These are phyloP conservation scores for Caenorhabditis sp. DNA, from an alignment of 2,888 invertebrate genomes.

Conservation along the genomic window DNA sequence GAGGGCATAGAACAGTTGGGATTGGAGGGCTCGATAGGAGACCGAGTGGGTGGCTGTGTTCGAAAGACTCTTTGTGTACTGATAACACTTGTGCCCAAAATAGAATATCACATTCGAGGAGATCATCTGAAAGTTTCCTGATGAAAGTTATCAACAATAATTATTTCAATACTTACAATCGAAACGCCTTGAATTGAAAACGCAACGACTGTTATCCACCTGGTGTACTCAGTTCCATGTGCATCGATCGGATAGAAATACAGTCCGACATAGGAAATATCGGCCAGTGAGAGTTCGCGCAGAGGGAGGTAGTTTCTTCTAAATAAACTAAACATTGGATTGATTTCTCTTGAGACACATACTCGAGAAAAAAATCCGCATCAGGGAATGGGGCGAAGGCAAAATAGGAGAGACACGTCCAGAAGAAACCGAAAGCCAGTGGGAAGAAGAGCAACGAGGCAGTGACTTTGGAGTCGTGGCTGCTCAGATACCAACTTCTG, in stretches of 20 bases:
- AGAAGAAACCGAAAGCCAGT: slow-evolving; percentile 11
- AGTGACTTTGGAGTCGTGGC: slow-evolving; percentile 1
- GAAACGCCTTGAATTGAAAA: slow-evolving; percentile 11
- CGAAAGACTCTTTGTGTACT: slow-evolving; percentile 1
- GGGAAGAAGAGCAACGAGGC: neutral
- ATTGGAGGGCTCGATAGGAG: neutral
- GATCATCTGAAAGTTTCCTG: neutral
- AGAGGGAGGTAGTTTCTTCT: slow-evolving; percentile 24
- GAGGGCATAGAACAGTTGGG: slow-evolving; percentile 39
- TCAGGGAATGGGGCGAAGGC: slow-evolving; percentile 12
- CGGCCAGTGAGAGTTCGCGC: slow-evolving; percentile 3
- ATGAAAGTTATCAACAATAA: too few relatives aligned
- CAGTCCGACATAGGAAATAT: slow-evolving; percentile 24
- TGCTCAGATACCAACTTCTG: slow-evolving; percentile 15
- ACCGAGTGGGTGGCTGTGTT: neutral
- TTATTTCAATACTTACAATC: slow-evolving; percentile 24
- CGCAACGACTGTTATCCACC: slow-evolving; percentile 20
- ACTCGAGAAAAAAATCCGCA: slow-evolving; percentile 26
- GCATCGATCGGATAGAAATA: slow-evolving; percentile 25
- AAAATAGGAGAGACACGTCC: neutral
- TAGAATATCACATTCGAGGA: slow-evolving; percentile 22
- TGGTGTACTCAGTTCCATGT: neutral
- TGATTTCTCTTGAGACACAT: neutral
- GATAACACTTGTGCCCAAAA: slow-evolving; percentile 28
- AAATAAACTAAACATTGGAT: too few relatives aligned